Conservation (phyloP, 2,113 vertebrate species). For the Triplophysa tibetana region DNA sequence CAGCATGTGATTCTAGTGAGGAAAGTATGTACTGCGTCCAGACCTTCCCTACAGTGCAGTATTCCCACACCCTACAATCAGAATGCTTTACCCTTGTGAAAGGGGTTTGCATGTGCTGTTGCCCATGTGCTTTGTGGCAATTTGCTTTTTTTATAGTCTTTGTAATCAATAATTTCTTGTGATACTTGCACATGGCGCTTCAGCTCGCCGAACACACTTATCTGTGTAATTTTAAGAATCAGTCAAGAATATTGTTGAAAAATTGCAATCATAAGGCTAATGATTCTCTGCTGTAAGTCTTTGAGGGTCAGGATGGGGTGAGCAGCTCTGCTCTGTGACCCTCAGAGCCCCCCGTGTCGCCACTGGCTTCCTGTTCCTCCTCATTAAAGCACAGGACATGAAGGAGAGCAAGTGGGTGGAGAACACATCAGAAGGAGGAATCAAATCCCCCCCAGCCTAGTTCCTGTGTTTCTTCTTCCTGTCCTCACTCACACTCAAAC, state of each 20-base stretch:
- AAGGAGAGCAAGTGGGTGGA: slow-evolving; percentile 16
- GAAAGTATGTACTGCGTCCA: slow-evolving; percentile 38
- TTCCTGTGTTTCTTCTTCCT: slow-evolving; percentile 30
- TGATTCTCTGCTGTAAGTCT: background rate
- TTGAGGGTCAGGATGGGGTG: slow-evolving; percentile 9
- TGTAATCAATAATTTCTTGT: background rate
- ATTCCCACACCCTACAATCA: slow-evolving; percentile 1
- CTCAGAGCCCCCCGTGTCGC: slow-evolving; percentile 7
- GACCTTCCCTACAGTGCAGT: background rate
- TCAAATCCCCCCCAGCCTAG: slow-evolving; percentile 1
- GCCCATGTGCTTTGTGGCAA: background rate
- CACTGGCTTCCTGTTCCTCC: slow-evolving; percentile 36
- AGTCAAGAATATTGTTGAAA: background rate
- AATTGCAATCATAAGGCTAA: background rate
- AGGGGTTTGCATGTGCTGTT: background rate
- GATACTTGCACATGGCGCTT: background rate
- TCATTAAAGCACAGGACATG: slow-evolving; percentile 40
- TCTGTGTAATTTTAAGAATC: background rate
- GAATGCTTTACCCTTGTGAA: background rate
- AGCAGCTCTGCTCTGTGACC: slow-evolving; percentile 37
- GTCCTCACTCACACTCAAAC: slow-evolving; percentile 16
- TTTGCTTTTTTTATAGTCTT: background rate
- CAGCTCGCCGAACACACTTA: background rate
- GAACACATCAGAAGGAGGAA: slow-evolving; percentile 18
- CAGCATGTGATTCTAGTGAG: slow-evolving; percentile 35